These are phyloP conservation scores for Stenopsyche tienmushanensis DNA, from an alignment of 1,140 invertebrate genomes.

Conservation along the genomic window DNA sequence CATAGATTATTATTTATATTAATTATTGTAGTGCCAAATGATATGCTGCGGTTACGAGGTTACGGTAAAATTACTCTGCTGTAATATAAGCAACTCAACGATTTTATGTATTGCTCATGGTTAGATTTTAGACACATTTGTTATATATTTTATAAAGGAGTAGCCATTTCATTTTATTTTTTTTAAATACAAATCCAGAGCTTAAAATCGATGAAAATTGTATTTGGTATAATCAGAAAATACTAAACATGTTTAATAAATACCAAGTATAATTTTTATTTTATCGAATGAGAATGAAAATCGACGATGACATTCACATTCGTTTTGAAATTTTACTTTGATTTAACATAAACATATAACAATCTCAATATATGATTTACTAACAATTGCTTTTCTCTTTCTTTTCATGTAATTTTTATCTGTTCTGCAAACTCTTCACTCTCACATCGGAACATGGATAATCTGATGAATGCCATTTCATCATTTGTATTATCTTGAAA, in stretches of 20 bases:
- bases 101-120: background rate
- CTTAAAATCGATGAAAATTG: too few relatives aligned
- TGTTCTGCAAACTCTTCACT: constrained; percentile 41
- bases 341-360: background rate
- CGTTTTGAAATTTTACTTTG: too few relatives aligned
- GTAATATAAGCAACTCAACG: background rate
- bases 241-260: too few relatives aligned
- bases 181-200: too few relatives aligned
- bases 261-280: too few relatives aligned
- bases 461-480: constrained; percentile 12
- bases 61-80: background rate
- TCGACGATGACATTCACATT: background rate
- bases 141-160: background rate
- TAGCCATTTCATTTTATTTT: too few relatives aligned
- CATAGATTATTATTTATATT: constrained; percentile 1
- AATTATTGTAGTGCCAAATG: background rate
- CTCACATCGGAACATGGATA: constrained; percentile 29
- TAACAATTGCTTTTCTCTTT: constrained; percentile 59
- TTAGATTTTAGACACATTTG: background rate
- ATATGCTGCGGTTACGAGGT: background rate
- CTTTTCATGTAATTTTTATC: constrained; percentile 57
- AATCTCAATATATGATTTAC: constrained; percentile 40
- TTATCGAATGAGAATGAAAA: background rate
- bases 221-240: too few relatives aligned
- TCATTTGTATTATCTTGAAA: constrained; percentile 17